These are phyloP conservation scores for Chaetodon trifascialis DNA, from an alignment of 2,113 vertebrate genomes.

Conservation along the genomic window DNA sequence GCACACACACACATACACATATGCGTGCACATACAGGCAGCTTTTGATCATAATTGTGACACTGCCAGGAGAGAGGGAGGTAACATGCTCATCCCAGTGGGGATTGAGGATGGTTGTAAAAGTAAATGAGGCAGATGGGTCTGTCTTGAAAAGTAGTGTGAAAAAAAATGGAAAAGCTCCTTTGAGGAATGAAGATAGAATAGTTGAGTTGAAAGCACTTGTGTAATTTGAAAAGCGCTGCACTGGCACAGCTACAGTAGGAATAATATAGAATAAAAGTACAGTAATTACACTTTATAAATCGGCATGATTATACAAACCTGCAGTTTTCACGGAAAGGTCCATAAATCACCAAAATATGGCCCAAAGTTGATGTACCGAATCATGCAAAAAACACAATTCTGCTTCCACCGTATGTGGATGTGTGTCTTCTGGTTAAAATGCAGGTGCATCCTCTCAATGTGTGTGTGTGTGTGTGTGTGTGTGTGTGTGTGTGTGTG, in stretches of 20 bases:
- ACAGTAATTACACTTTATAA: constrained; percentile 12
- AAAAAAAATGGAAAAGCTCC: constrained; percentile 50
- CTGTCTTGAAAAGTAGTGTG: constrained; percentile 42
- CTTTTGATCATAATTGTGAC: constrained; percentile 72
- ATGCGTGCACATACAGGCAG: constrained; percentile 25
- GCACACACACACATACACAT: constrained; percentile 27
- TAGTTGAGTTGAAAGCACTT: constrained; percentile 40
- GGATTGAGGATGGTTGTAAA: constrained; percentile 65
- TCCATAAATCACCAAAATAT: constrained; percentile 7
- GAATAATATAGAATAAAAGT: constrained; percentile 11
- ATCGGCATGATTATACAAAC: not conserved
- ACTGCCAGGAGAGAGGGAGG: constrained; percentile 66
- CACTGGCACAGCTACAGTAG: constrained; percentile 14
- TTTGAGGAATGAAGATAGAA: constrained; percentile 59
- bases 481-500: constrained; percentile 25
- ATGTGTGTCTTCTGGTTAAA: constrained; percentile 10
- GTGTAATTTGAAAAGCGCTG: constrained; percentile 49
- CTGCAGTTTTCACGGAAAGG: not conserved
- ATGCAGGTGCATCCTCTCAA: constrained; percentile 41
- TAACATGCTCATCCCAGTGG: constrained; percentile 62
- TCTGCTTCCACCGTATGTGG: not conserved
- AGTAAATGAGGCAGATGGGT: constrained; percentile 76
- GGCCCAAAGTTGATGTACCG: constrained; percentile 11
- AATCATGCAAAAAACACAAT: constrained; percentile 3
- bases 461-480: not conserved